Percentiles rank a stretch among this genome's conserved stretches.
Evolutionary conservation across 2,113 vertebrate species (phyloP).

Genomic region (Entomyzon cyanotis): DNA sequence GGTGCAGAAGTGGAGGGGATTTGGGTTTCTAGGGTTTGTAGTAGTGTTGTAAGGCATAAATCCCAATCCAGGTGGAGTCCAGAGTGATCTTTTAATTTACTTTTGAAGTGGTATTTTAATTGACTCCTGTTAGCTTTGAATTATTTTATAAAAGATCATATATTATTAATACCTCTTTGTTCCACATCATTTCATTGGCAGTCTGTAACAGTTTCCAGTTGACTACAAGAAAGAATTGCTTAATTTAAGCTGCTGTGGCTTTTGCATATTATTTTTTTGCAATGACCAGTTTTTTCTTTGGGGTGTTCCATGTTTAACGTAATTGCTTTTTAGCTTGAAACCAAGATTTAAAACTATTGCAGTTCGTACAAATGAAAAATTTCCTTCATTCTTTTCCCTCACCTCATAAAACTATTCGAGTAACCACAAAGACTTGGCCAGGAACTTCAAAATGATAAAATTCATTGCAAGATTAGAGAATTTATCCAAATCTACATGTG

Average conservation of each 20-base stretch:
- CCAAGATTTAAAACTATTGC: not conserved
- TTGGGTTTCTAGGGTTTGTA: not conserved
- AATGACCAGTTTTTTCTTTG: not conserved
- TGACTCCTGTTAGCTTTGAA: not conserved
- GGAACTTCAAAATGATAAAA: not conserved
- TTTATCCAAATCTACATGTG: conserved; percentile 18
- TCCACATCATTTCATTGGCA: not conserved
- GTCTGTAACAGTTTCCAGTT: not conserved
- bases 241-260: not conserved
- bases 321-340: conserved; percentile 17
- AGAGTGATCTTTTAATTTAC: not conserved
- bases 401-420: conserved; percentile 4
- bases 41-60: not conserved
- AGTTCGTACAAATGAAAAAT: not conserved
- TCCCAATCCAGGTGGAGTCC: not conserved
- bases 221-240: not conserved
- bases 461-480: not conserved
- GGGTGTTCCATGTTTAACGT: not conserved
- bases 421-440: conserved; percentile 16
- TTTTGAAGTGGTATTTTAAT: not conserved
- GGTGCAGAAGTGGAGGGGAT: not conserved
- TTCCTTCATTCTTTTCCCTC: not conserved
- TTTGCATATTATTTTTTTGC: not conserved
- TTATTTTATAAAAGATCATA: not conserved
- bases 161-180: not conserved